A percentile compares a stretch with the other conserved stretches of the same genome.
Evolutionary conservation across 1,140 invertebrate species (phyloP).

Genomic region (Venturia canescens): DNA sequence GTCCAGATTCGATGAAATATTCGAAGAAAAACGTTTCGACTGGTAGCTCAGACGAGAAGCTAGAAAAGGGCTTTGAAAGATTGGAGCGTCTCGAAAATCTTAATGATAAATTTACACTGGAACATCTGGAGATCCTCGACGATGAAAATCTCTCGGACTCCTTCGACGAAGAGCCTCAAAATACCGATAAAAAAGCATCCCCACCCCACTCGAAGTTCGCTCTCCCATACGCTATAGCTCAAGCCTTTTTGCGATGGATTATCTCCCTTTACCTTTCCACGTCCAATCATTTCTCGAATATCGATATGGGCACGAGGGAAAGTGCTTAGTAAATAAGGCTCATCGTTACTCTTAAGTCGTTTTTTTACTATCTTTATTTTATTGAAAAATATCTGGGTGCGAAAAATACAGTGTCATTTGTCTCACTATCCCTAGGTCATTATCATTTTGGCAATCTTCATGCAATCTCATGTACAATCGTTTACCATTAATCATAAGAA

Average conservation of each 20-base stretch:
- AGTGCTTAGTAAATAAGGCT: slow-evolving; percentile 39
- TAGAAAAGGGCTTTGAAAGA: background rate
- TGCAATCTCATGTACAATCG: slow-evolving; percentile 55
- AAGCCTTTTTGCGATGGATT: slow-evolving; percentile 65
- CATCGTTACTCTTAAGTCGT: too few species aligned
- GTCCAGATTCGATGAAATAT: too few species aligned
- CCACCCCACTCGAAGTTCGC: slow-evolving; percentile 48
- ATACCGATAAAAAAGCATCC: slow-evolving; percentile 55
- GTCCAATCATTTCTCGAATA: background rate
- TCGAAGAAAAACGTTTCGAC: background rate
- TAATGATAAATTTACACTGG: background rate
- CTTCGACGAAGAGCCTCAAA: slow-evolving; percentile 45
- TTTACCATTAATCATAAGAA: slow-evolving; percentile 25
- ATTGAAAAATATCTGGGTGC: slow-evolving; percentile 75
- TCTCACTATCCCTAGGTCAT: slow-evolving; percentile 56
- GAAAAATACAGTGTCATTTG: slow-evolving; percentile 71
- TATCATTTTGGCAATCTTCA: slow-evolving; percentile 67
- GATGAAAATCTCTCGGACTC: slow-evolving; percentile 47
- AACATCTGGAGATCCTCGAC: slow-evolving; percentile 55
- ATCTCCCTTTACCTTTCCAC: slow-evolving; percentile 52
- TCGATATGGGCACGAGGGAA: slow-evolving; percentile 43
- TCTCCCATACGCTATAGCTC: slow-evolving; percentile 57
- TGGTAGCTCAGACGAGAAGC: slow-evolving; percentile 34
- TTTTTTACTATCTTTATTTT: slow-evolving; percentile 70
- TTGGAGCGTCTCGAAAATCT: slow-evolving; percentile 2